Evolutionary conservation across 2,888 invertebrate genomes (phyloP), one percentile per base, ranked within the genome.

Genomic region (Catocala nupta): DNA sequence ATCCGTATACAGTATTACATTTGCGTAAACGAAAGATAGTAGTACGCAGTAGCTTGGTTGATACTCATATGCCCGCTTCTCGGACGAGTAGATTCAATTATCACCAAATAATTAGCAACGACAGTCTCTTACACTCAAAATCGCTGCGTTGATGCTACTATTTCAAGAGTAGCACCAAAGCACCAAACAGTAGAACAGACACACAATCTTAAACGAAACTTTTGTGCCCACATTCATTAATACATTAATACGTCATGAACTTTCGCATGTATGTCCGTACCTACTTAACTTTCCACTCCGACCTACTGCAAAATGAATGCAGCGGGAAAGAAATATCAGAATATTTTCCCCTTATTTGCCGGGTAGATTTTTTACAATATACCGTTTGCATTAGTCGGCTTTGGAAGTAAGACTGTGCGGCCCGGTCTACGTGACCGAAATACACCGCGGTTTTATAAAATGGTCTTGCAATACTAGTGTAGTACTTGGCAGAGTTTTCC

Each of bases 351-450:
- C 55, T 65, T 68, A 63, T 47, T 63, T 50, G 49, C 1, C 51
- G 49, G 56, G 69, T 67, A 64, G 58, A 69, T 69, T 47, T 75
- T 66, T 65, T 55, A 56, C 51, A 50, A 67, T 66, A 62, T 75
- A 62, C 55, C 34, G 52, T 48, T 59, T 56, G 55, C 11, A 52
- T 47, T 52, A 52, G 45, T 10, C 39, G 25, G 34, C n/a, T 56
- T 56, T 16, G 25, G 47, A 34, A 56, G 7, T 76, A 76, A 71
- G 67, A 67, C 77, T 65, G 59, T 44, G 60, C 62, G 62, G 65
- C 68, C 73, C 62, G 70, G 63, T 69, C 9, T 65, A 77, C 77
- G 77, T 77, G 77, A 77, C 63, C 50, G 12, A 57, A 70, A 77
- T 77, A 77, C 67, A 1, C 16, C 34, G 33, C 4, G 45, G 50